Conservation (phyloP, 2,797 vertebrate genomes). For the Brachyrhaphis roseni region DNA sequence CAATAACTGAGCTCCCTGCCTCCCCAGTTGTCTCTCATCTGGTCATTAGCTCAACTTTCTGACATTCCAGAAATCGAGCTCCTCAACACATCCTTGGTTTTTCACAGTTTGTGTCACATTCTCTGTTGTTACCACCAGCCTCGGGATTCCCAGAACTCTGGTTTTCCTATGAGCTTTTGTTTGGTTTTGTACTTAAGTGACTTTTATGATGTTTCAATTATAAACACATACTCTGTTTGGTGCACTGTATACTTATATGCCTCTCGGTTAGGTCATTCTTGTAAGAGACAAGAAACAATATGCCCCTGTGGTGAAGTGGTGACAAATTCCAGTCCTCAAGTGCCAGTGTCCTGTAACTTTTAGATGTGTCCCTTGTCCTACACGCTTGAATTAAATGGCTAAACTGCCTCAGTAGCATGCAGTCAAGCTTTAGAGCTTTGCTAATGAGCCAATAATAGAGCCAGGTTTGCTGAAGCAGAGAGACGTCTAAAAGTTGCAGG, state of each 20-base stretch:
- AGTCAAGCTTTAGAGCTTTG: too few relatives aligned
- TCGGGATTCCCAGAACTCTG: neutral
- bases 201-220: neutral
- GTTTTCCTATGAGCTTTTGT: neutral
- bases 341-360: too few relatives aligned
- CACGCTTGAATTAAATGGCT: too few relatives aligned
- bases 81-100: neutral
- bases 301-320: neutral
- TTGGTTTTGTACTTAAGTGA: neutral
- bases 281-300: neutral
- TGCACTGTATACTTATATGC: neutral
- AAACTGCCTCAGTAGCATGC: too few relatives aligned
- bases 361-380: too few relatives aligned
- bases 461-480: too few relatives aligned
- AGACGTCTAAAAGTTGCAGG: too few relatives aligned
- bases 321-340: too few relatives aligned
- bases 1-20: neutral
- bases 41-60: neutral
- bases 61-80: neutral
- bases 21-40: neutral
- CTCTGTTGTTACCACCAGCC: neutral
- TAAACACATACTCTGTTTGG: neutral
- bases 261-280: neutral
- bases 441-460: too few relatives aligned
- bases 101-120: neutral